Conservation (phyloP, 2,797 vertebrate species). For the Darevskia nairensis region DNA sequence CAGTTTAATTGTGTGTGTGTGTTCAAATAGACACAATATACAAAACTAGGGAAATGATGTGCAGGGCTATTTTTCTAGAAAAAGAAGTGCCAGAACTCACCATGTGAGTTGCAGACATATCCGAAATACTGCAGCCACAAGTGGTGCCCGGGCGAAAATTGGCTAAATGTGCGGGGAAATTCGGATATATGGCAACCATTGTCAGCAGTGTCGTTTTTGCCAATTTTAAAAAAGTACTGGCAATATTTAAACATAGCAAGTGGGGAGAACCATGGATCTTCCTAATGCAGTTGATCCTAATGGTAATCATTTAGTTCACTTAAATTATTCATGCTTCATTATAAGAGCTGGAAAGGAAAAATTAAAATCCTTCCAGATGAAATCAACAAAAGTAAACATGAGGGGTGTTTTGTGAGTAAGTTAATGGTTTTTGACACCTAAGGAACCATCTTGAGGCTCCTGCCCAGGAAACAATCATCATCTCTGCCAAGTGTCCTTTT, state of each 20-base stretch:
- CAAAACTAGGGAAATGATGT: not conserved
- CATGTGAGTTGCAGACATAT: too few species aligned
- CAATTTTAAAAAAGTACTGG: not conserved
- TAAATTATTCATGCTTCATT: not conserved
- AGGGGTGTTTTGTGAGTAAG: not conserved
- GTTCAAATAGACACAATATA: not conserved
- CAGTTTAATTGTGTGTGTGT: too few species aligned
- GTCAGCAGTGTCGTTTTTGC: too few species aligned
- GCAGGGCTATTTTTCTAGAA: not conserved
- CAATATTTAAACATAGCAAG: not conserved
- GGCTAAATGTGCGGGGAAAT: too few species aligned
- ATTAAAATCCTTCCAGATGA: conserved; percentile 21
- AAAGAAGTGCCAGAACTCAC: too few species aligned
- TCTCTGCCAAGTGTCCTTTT: conserved; percentile 23
- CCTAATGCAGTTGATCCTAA: not conserved
- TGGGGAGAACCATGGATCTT: not conserved
- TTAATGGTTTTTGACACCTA: conserved; percentile 26
- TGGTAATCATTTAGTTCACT: not conserved
- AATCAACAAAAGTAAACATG: not conserved
- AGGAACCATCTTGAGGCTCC: not conserved
- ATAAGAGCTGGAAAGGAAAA: conserved; percentile 17
- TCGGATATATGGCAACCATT: too few species aligned
- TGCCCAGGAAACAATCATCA: not conserved
- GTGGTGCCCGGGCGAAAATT: too few species aligned
- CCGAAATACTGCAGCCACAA: too few species aligned